Conservation (phyloP, 1,140 invertebrate genomes). For the Cephus cinctus region DNA sequence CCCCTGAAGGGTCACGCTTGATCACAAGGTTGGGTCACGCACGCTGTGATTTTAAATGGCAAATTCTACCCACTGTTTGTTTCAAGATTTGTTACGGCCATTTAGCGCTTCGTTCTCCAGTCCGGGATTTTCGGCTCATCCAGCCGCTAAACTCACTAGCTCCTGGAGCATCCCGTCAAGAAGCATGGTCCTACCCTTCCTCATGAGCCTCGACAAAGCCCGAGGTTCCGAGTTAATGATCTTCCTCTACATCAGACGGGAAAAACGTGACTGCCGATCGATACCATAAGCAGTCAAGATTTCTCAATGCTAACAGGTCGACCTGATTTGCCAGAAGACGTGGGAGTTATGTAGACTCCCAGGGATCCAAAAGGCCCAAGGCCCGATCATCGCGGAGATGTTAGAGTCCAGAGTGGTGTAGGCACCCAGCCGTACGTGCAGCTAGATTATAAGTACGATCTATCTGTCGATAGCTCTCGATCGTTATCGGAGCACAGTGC, state of each 20-base stretch:
- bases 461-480: slow-evolving; percentile 32
- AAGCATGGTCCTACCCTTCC: too few relatives aligned
- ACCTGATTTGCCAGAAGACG: too few relatives aligned
- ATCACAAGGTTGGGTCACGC: slow-evolving; percentile 14
- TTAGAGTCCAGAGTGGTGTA: slow-evolving; percentile 4
- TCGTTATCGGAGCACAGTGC: slow-evolving; percentile 19
- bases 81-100: slow-evolving; percentile 38
- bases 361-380: neutral
- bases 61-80: slow-evolving; percentile 27
- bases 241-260: too few relatives aligned
- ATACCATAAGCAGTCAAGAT: too few relatives aligned
- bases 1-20: neutral
- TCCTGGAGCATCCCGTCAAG: too few relatives aligned
- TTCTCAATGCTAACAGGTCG: too few relatives aligned
- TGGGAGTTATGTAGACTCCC: too few relatives aligned
- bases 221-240: too few relatives aligned
- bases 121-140: neutral
- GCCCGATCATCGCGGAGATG: slow-evolving; percentile 1
- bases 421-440: slow-evolving; percentile 1
- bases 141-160: neutral
- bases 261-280: too few relatives aligned
- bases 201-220: too few relatives aligned
- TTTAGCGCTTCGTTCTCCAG: slow-evolving; percentile 3
- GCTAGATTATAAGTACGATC: slow-evolving; percentile 4
- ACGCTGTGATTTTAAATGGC: slow-evolving; percentile 45